A percentile compares a stretch with the other conserved stretches of the same genome.
Evolutionary conservation across 2,113 vertebrate genomes (phyloP).

Genomic region (Microcebus tavaratra): DNA sequence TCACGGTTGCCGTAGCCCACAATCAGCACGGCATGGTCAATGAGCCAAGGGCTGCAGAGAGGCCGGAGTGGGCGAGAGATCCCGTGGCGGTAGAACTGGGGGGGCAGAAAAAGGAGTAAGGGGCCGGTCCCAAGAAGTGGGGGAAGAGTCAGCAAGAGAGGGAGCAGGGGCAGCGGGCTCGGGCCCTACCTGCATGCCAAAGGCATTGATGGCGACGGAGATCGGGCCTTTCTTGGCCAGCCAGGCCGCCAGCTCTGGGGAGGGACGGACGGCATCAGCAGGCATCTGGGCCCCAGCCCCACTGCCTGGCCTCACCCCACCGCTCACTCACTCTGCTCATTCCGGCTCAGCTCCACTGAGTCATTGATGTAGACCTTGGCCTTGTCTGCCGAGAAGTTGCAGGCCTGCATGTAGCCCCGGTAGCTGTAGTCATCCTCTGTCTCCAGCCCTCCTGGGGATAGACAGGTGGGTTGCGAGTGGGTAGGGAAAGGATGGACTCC

Average conservation of each 20-base stretch:
- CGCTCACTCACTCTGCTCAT: constrained; percentile 87
- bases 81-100: constrained; percentile 91
- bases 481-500: not conserved
- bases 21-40: constrained; percentile 92
- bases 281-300: not conserved
- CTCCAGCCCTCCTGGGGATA: constrained; percentile 89
- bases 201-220: constrained; percentile 94
- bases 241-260: constrained; percentile 92
- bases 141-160: not conserved
- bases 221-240: constrained; percentile 91
- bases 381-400: constrained; percentile 87
- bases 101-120: not conserved
- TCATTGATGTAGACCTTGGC: constrained; percentile 93
- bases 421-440: constrained; percentile 92
- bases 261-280: not conserved
- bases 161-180: fast-evolving
- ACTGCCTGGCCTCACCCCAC: not conserved
- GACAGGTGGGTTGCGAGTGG: fast-evolving
- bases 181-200: constrained; percentile 92
- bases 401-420: constrained; percentile 86
- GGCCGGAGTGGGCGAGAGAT: constrained; percentile 91
- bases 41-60: constrained; percentile 93
- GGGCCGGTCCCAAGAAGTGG: not conserved
- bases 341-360: constrained; percentile 89
- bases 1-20: constrained; percentile 93